Conservation (phyloP, 2,888 invertebrate genomes). For the Meteorus colon region DNA sequence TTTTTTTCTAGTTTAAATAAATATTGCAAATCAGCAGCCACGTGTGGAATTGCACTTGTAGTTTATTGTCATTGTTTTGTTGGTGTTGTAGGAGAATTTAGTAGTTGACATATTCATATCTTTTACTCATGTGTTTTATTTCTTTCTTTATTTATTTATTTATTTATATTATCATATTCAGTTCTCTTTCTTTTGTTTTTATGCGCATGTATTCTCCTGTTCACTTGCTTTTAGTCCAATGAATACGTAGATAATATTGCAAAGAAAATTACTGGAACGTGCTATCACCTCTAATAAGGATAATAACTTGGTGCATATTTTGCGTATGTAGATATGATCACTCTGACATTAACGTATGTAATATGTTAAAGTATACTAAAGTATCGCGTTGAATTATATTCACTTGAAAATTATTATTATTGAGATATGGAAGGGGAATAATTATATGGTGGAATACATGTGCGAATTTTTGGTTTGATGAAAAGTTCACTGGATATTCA, state of each 20-base stretch:
- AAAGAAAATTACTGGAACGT: conserved; percentile 14
- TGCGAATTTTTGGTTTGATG: too few species aligned
- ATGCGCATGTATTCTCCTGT: neutral
- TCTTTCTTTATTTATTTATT: neutral
- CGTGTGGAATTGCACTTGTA: neutral
- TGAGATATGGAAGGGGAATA: neutral
- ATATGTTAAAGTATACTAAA: neutral
- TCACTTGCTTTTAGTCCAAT: neutral
- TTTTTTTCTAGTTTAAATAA: neutral
- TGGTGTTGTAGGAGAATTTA: neutral
- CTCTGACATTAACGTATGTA: neutral
- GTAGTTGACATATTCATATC: neutral
- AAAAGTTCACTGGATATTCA: too few species aligned
- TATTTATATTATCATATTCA: neutral
- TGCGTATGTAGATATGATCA: neutral
- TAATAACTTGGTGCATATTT: neutral
- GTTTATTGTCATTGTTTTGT: neutral
- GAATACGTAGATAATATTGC: neutral
- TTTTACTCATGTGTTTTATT: neutral
- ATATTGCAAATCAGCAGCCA: neutral
- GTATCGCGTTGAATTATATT: neutral
- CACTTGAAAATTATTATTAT: neutral
- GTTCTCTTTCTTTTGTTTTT: conserved; percentile 12
- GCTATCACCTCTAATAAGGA: conserved; percentile 18
- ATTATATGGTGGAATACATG: neutral